Conservation (phyloP, 2,113 vertebrate species). For the Pipa parva region DNA sequence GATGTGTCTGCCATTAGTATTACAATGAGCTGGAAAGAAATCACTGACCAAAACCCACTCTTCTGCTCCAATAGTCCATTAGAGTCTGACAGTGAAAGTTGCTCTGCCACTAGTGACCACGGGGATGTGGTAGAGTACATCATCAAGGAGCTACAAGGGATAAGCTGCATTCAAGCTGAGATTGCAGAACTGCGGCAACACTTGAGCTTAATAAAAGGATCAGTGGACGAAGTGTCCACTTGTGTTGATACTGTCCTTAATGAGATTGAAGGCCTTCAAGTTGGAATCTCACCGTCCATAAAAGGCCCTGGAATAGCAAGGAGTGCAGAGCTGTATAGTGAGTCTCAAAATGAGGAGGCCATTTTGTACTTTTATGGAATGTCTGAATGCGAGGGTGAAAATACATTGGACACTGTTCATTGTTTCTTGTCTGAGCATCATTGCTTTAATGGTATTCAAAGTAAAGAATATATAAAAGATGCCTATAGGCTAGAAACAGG, state of each 20-base stretch:
- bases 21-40: slow-evolving; percentile 55
- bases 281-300: slow-evolving; percentile 47
- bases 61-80: slow-evolving; percentile 39
- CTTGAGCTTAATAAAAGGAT: slow-evolving; percentile 84
- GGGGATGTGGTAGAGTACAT: slow-evolving; percentile 85
- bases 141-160: slow-evolving; percentile 88
- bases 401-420: slow-evolving; percentile 64
- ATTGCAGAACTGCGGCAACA: slow-evolving; percentile 90
- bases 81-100: slow-evolving; percentile 22
- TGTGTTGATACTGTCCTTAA: slow-evolving; percentile 88
- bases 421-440: slow-evolving; percentile 64
- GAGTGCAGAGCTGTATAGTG: slow-evolving; percentile 45
- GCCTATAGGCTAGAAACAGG: slow-evolving; percentile 56
- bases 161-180: slow-evolving; percentile 91
- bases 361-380: slow-evolving; percentile 69
- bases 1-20: slow-evolving; percentile 53
- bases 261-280: slow-evolving; percentile 89
- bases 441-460: slow-evolving; percentile 67
- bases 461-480: slow-evolving; percentile 65
- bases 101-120: slow-evolving; percentile 49
- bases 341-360: slow-evolving; percentile 52
- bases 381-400: slow-evolving; percentile 66
- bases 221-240: slow-evolving; percentile 92
- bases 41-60: slow-evolving; percentile 50
- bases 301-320: slow-evolving; percentile 38